phyloP scores from a whole-genome alignment of 2,797 vertebrate species.

The Gambelia wislizenii region DNA sequence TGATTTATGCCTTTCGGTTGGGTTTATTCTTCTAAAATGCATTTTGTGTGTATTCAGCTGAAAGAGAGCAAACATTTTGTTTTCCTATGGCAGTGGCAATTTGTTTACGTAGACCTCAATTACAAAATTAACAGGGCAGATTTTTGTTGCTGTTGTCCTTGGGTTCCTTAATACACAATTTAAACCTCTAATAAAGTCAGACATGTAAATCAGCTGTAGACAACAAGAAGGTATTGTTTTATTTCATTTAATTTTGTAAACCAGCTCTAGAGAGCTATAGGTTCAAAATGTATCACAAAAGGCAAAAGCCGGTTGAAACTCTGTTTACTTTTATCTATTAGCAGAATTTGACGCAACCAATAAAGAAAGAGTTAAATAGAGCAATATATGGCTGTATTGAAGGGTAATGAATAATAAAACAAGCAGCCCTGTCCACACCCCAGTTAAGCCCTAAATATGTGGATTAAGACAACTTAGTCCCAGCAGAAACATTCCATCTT shows the following conservation, averaged over 20 bases:
- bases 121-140: conserved; percentile 58
- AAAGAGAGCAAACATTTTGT: conserved; percentile 53
- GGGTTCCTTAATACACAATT: conserved; percentile 48
- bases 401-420: conserved; percentile 8
- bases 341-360: conserved; percentile 23
- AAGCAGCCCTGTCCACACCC: conserved; percentile 27
- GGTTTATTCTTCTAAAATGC: conserved; percentile 58
- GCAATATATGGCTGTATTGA: conserved; percentile 1
- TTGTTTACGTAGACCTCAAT: conserved; percentile 61
- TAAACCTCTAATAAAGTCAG: conserved; percentile 53
- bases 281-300: conserved; percentile 40
- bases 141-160: conserved; percentile 37
- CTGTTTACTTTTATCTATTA: conserved; percentile 8
- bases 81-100: conserved; percentile 16
- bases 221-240: conserved; percentile 39
- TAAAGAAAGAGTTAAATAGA: conserved; percentile 45
- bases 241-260: conserved; percentile 49
- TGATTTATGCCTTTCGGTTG: conserved; percentile 54
- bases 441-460: not conserved
- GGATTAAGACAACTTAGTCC: conserved; percentile 28
- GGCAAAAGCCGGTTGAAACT: conserved; percentile 21
- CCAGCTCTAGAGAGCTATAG: conserved; percentile 32
- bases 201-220: conserved; percentile 42
- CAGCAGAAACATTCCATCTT: conserved; percentile 8
- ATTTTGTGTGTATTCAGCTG: conserved; percentile 63